Percentiles rank a stretch among this genome's conserved stretches.
These are phyloP conservation scores for Rhynchophorus ferrugineus DNA, from an alignment of 1,140 invertebrate genomes.

Conservation along the genomic window DNA sequence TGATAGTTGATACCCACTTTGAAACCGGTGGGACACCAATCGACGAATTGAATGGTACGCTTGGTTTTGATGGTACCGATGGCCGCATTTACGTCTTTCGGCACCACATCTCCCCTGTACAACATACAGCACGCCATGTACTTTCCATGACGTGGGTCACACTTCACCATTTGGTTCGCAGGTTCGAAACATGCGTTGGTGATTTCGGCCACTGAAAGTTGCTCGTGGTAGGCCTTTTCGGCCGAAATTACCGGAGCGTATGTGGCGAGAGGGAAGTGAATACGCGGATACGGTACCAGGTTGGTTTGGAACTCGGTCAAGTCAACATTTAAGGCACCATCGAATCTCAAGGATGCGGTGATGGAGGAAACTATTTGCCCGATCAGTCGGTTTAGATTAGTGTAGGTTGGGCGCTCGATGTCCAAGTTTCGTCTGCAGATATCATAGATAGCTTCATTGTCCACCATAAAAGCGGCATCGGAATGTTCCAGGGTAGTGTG, in stretches of 20 bases:
- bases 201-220: conserved; percentile 68
- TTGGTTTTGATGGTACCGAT: conserved; percentile 85
- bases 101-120: conserved; percentile 52
- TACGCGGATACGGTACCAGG: conserved; percentile 77
- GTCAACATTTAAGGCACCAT: conserved; percentile 83
- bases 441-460: conserved; percentile 85
- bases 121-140: conserved; percentile 79
- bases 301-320: conserved; percentile 87
- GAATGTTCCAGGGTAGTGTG: conserved; percentile 77
- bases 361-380: conserved; percentile 83
- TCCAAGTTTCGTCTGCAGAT: conserved; percentile 84
- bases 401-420: conserved; percentile 78
- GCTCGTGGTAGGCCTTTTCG: conserved; percentile 58
- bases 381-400: conserved; percentile 70
- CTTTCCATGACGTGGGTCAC: conserved; percentile 80
- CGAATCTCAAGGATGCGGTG: conserved; percentile 81
- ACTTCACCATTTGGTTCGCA: conserved; percentile 90
- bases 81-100: conserved; percentile 82
- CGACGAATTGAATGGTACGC: conserved; percentile 72
- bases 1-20: conserved; percentile 71
- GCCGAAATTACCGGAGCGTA: conserved; percentile 80
- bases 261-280: conserved; percentile 76
- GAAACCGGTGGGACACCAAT: conserved; percentile 76
- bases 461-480: conserved; percentile 83
- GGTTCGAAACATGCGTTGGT: conserved; percentile 87